Conservation (phyloP, 2,113 vertebrate genomes). For the Anhinga rufa region DNA sequence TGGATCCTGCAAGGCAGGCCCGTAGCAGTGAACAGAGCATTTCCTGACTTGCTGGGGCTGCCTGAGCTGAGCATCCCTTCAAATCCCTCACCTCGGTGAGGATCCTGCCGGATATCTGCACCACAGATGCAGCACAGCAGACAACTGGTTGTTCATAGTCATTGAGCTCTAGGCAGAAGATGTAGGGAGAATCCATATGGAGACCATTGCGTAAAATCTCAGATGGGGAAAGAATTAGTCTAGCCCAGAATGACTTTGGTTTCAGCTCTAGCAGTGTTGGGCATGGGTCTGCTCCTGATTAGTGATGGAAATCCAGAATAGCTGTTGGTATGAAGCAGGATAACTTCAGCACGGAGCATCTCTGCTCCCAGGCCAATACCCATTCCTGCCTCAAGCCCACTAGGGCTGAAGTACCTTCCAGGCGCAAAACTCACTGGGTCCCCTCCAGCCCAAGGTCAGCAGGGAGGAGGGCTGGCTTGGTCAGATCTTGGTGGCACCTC, state of each 20-base stretch:
- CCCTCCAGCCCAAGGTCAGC: not conserved
- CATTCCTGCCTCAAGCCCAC: not conserved
- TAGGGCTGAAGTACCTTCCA: not conserved
- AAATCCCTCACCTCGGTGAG: not conserved
- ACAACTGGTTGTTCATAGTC: not conserved
- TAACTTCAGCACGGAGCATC: not conserved
- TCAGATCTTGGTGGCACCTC: not conserved
- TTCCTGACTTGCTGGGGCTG: not conserved
- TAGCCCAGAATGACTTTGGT: not conserved
- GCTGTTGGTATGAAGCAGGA: not conserved
- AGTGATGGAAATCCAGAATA: not conserved
- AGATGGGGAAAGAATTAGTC: not conserved
- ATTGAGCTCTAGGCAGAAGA: not conserved
- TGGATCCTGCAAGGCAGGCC: not conserved
- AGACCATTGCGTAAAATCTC: not conserved
- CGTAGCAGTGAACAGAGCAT: too few relatives aligned
- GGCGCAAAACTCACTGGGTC: not conserved
- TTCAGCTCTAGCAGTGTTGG: not conserved
- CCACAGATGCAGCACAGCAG: not conserved
- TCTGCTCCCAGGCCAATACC: not conserved
- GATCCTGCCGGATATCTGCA: not conserved
- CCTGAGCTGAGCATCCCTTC: not conserved
- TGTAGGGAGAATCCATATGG: not conserved
- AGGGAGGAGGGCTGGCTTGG: not conserved
- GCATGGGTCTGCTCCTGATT: not conserved